Evolutionary conservation across 2,113 vertebrate genomes (phyloP).

Genomic region (Gracilinanus agilis): DNA sequence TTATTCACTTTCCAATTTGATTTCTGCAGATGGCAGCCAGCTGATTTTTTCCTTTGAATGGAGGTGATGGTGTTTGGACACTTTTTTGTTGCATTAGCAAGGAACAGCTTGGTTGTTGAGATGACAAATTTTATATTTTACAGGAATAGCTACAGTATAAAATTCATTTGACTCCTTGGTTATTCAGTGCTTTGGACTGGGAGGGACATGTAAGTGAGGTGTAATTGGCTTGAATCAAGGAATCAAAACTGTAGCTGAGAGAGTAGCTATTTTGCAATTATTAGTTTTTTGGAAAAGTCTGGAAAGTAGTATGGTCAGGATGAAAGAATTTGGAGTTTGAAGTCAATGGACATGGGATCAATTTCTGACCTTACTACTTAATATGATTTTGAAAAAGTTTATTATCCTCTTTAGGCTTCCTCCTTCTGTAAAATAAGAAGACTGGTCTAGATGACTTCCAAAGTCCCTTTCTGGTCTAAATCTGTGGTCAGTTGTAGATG

Average conservation of each 20-base stretch:
- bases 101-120: neutral
- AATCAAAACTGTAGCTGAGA: neutral
- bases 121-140: neutral
- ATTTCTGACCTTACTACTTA: neutral
- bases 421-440: neutral
- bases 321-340: neutral
- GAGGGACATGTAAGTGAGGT: neutral
- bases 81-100: constrained; percentile 2
- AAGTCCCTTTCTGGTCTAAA: neutral
- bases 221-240: neutral
- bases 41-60: constrained; percentile 34
- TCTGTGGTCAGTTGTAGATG: neutral
- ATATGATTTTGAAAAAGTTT: neutral
- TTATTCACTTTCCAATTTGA: constrained; percentile 9
- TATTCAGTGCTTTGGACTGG: neutral
- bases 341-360: neutral
- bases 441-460: neutral
- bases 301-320: neutral
- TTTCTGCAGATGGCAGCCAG: neutral
- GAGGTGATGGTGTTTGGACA: neutral
- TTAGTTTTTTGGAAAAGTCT: neutral
- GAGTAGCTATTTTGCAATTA: neutral
- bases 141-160: neutral
- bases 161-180: neutral
- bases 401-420: neutral